Percentiles rank a stretch among this genome's conserved stretches.
Evolutionary conservation across 2,113 vertebrate species (phyloP).

Genomic region (Grallaria varia): DNA sequence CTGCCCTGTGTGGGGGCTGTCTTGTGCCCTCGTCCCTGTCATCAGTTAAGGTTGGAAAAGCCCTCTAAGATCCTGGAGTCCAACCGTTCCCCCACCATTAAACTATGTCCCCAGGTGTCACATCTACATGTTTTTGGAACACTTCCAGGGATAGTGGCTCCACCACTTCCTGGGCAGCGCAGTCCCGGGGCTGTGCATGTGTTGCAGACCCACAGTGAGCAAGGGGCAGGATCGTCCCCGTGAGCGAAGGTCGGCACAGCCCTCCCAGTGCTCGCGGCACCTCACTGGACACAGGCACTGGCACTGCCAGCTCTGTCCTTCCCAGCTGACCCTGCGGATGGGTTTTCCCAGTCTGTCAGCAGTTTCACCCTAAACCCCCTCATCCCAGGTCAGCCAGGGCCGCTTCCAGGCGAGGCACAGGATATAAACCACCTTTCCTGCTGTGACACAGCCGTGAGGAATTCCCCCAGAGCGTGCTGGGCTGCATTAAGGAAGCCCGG

Average conservation of each 20-base stretch:
- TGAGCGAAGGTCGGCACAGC: background rate
- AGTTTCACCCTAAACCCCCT: background rate
- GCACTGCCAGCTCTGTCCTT: background rate
- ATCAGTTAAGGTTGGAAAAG: background rate
- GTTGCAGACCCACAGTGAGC: background rate
- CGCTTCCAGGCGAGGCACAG: conserved; percentile 23
- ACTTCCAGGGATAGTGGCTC: background rate
- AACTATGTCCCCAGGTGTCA: background rate
- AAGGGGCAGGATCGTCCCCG: background rate
- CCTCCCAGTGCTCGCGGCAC: fast-evolving
- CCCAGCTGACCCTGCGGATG: fast-evolving
- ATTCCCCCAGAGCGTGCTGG: background rate
- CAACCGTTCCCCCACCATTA: background rate
- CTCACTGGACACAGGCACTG: fast-evolving
- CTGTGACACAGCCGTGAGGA: conserved; percentile 35
- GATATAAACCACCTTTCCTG: conserved; percentile 73
- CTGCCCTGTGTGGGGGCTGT: background rate
- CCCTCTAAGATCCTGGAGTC: background rate
- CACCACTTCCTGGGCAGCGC: background rate
- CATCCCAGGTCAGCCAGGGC: background rate
- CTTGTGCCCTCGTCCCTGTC: fast-evolving
- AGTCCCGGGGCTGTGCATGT: background rate
- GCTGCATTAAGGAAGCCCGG: conserved; percentile 27
- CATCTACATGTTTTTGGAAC: background rate
- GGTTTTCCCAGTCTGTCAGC: background rate